phyloP scores from a whole-genome alignment of 2,797 vertebrate species.

The Rhadinocentrus ornatus region DNA sequence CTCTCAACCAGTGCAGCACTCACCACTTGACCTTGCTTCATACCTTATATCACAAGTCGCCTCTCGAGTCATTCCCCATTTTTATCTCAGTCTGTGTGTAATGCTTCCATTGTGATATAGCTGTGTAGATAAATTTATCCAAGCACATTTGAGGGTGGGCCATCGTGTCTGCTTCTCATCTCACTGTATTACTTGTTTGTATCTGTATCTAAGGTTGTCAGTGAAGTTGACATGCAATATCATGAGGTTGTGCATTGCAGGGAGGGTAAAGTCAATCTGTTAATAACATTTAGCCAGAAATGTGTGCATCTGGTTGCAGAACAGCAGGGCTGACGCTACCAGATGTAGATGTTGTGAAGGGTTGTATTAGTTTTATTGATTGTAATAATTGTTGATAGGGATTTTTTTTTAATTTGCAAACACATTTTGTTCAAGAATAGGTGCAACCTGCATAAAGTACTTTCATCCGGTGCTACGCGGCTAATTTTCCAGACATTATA shows the following conservation, averaged over 20 bases:
- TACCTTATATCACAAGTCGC: conserved; percentile 37
- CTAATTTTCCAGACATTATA: background rate
- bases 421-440: background rate
- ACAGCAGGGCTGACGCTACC: background rate
- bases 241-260: background rate
- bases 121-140: conserved; percentile 33
- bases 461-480: background rate
- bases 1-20: conserved; percentile 15
- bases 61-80: conserved; percentile 29
- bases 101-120: conserved; percentile 4
- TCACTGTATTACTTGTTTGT: conserved; percentile 9
- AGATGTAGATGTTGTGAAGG: background rate
- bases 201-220: background rate
- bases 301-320: background rate
- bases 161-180: background rate
- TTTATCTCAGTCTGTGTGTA: background rate
- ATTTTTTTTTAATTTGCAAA: background rate
- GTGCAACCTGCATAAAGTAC: too few relatives aligned
- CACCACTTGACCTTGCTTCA: conserved; percentile 26
- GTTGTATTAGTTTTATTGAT: background rate
- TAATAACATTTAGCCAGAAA: background rate
- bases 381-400: background rate
- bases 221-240: background rate
- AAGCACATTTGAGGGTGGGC: conserved; percentile 22
- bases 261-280: too few relatives aligned